Conservation (phyloP, 2,113 vertebrate species). For the Pipra filicauda region DNA sequence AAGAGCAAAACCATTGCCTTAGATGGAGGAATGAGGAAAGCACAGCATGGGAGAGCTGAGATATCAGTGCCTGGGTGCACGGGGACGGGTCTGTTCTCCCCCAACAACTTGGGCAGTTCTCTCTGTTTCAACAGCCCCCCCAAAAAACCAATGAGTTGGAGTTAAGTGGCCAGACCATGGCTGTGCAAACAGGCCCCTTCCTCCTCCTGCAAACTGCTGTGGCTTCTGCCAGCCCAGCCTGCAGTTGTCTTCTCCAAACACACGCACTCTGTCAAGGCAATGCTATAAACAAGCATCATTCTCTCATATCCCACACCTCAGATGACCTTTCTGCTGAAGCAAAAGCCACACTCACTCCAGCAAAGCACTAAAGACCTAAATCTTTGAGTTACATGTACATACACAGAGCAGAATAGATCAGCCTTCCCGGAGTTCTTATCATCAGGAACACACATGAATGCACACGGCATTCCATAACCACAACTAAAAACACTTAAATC, state of each 20-base stretch:
- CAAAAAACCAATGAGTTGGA: not conserved
- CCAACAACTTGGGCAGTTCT: not conserved
- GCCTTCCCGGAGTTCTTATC: not conserved
- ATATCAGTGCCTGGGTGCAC: accelerated
- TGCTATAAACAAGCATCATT: not conserved
- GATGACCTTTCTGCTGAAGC: not conserved
- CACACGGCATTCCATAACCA: not conserved
- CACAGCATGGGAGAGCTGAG: not conserved
- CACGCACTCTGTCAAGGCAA: not conserved
- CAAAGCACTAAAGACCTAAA: not conserved
- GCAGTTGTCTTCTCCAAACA: not conserved
- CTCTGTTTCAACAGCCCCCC: not conserved
- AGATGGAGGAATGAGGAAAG: not conserved
- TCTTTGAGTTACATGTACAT: not conserved
- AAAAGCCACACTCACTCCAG: not conserved
- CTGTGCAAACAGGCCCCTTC: not conserved
- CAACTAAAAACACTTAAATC: accelerated
- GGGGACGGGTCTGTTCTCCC: not conserved
- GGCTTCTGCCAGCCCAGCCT: not conserved
- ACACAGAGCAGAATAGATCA: not conserved
- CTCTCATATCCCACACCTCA: not conserved
- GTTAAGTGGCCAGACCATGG: not conserved
- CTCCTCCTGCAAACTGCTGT: not conserved
- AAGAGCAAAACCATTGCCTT: not conserved
- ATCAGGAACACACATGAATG: not conserved